A percentile compares a stretch with the other conserved stretches of the same genome.
These are phyloP conservation scores for Emydura subglobosa DNA, from an alignment of 2,113 vertebrate species.

Conservation along the genomic window DNA sequence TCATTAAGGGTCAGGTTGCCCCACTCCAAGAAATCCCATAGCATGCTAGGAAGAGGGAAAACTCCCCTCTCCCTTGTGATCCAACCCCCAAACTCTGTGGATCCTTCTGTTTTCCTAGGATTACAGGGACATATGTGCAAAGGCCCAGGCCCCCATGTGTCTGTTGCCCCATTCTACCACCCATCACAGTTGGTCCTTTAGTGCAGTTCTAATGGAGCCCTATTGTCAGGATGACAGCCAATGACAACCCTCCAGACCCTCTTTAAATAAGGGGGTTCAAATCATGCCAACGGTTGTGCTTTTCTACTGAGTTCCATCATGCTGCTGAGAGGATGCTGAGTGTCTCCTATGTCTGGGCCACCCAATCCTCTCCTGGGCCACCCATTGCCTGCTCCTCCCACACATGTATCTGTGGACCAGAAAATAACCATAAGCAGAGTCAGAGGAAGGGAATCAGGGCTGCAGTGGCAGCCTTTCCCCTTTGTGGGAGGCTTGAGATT, in stretches of 20 bases:
- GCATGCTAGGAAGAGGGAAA: neutral
- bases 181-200: neutral
- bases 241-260: neutral
- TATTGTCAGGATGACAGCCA: neutral
- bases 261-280: too few relatives aligned
- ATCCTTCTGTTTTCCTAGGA: neutral
- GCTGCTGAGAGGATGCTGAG: too few relatives aligned
- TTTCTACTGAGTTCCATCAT: neutral
- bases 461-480: fast-evolving
- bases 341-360: too few relatives aligned
- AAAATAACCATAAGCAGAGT: neutral
- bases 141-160: neutral
- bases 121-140: neutral
- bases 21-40: neutral
- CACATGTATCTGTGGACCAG: too few relatives aligned
- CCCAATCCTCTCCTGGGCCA: too few relatives aligned
- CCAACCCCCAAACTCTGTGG: neutral
- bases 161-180: neutral
- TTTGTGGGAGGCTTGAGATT: neutral
- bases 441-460: neutral
- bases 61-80: neutral
- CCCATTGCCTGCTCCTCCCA: too few relatives aligned
- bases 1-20: neutral
- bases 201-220: neutral
- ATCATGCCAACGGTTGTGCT: neutral